Conservation (phyloP, 1,140 invertebrate species). For the Ladona fulva region DNA sequence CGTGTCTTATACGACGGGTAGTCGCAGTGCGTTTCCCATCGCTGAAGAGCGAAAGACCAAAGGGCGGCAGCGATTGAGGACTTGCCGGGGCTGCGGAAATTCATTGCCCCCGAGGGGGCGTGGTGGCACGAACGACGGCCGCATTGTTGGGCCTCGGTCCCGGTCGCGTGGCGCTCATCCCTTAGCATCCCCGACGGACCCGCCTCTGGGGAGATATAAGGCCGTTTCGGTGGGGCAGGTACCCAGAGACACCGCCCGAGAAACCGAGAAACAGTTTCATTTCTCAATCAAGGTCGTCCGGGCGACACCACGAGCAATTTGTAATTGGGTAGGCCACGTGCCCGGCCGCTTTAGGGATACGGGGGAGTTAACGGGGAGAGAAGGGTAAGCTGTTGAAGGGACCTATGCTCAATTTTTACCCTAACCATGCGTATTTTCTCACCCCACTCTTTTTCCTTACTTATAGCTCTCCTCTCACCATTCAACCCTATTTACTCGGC, state of each 20-base stretch:
- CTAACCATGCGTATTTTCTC: not conserved
- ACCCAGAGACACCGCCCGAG: too few relatives aligned
- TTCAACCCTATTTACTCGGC: not conserved
- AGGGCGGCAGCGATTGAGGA: too few relatives aligned
- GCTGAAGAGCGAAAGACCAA: too few relatives aligned
- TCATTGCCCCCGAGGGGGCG: not conserved
- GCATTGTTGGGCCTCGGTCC: not conserved
- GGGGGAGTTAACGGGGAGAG: not conserved
- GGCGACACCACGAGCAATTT: constrained; percentile 1
- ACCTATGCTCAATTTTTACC: not conserved
- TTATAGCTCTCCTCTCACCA: not conserved
- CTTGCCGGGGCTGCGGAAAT: not conserved
- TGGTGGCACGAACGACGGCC: not conserved
- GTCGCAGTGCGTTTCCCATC: too few relatives aligned
- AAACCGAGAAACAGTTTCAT: constrained; percentile 9
- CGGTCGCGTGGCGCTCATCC: not conserved
- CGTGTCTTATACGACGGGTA: not conserved
- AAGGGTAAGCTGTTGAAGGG: not conserved
- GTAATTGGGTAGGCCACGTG: not conserved
- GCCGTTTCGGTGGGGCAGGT: not conserved
- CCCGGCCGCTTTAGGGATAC: not conserved
- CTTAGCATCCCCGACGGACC: not conserved
- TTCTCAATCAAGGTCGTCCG: constrained; percentile 1
- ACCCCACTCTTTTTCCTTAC: not conserved
- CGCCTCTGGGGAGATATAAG: not conserved